These are phyloP conservation scores for Arenaria interpres DNA, from an alignment of 2,113 vertebrate species.

Conservation along the genomic window DNA sequence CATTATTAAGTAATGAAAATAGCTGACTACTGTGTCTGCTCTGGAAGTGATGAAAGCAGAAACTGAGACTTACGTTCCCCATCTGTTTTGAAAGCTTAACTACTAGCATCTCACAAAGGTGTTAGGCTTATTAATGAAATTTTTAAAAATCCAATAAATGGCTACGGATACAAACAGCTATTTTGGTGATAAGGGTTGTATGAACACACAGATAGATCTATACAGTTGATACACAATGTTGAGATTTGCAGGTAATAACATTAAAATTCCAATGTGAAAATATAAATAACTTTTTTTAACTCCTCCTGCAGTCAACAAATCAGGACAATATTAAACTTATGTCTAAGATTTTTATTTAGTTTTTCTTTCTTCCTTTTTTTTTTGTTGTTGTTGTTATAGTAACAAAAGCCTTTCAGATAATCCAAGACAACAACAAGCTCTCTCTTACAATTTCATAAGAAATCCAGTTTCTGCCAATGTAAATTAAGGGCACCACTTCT, in stretches of 20 bases:
- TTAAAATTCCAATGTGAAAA: neutral
- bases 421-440: neutral
- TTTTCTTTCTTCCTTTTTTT: neutral
- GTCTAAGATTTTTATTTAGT: neutral
- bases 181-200: neutral
- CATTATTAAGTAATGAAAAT: neutral
- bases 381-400: neutral
- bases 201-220: neutral
- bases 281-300: neutral
- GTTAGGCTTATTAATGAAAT: neutral
- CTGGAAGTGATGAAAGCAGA: neutral
- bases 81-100: neutral
- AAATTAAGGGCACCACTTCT: neutral
- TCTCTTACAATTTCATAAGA: neutral
- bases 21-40: neutral
- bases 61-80: neutral
- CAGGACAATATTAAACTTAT: neutral
- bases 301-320: neutral
- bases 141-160: neutral
- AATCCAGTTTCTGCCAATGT: neutral
- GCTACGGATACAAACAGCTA: neutral
- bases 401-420: neutral
- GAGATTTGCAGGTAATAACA: neutral
- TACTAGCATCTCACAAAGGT: neutral
- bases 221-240: neutral